These are phyloP conservation scores for Heliangelus exortis DNA, from an alignment of 2,797 vertebrate genomes.

Conservation along the genomic window DNA sequence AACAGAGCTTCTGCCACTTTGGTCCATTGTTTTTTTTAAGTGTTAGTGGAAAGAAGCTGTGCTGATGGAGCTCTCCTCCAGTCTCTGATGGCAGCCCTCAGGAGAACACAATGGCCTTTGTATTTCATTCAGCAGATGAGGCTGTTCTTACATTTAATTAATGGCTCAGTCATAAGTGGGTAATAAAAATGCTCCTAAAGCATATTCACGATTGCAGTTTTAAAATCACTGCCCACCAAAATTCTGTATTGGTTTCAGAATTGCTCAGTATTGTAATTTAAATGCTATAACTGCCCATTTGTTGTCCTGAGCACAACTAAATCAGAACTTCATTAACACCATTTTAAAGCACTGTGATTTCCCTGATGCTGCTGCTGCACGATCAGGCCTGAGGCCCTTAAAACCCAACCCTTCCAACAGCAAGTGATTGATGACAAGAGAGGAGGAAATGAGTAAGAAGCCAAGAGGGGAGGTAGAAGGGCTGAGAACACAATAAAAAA, in stretches of 20 bases:
- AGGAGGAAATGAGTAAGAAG: conserved; percentile 1
- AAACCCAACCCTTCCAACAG: background rate
- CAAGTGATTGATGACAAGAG: background rate
- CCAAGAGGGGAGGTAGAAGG: background rate
- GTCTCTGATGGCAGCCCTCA: background rate
- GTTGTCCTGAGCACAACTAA: background rate
- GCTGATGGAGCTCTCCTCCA: background rate
- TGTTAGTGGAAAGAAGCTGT: background rate
- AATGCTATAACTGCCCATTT: conserved; percentile 3
- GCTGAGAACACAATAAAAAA: background rate
- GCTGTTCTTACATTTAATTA: conserved; percentile 9
- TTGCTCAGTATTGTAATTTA: background rate
- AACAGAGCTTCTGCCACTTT: background rate
- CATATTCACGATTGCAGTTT: background rate
- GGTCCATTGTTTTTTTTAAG: background rate
- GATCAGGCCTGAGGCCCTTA: background rate
- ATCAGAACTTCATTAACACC: conserved; percentile 18
- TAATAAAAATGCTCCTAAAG: conserved; percentile 10
- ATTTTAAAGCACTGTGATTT: conserved; percentile 20
- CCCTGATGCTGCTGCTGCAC: conserved; percentile 9
- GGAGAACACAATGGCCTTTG: background rate
- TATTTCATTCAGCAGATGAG: background rate
- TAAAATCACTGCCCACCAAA: background rate
- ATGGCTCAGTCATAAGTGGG: background rate
- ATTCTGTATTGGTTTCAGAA: conserved; percentile 18